phyloP scores from a whole-genome alignment of 2,888 invertebrate genomes.

The Neoscelio sp. region DNA sequence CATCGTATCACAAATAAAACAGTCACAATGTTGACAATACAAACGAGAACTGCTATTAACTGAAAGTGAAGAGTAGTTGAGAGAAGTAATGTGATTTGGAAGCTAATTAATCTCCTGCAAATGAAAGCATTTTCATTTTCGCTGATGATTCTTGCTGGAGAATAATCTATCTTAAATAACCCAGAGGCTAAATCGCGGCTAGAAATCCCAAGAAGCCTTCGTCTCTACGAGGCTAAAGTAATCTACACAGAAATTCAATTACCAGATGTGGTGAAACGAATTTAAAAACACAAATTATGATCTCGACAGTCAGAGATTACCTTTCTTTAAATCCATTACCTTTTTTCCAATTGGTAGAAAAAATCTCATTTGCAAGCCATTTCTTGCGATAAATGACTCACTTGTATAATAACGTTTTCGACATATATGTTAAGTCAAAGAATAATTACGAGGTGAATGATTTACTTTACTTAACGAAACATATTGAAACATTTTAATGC shows the following conservation, averaged over 20 bases:
- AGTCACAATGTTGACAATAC: conserved; percentile 63
- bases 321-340: conserved; percentile 55
- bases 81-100: conserved; percentile 74
- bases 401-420: no score
- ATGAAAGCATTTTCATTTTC: conserved; percentile 81
- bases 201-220: conserved; percentile 67
- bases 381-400: neutral
- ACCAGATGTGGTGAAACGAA: conserved; percentile 77
- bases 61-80: conserved; percentile 49
- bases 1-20: neutral
- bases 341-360: conserved; percentile 58
- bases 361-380: conserved; percentile 16
- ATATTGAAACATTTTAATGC: no score
- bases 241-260: conserved; percentile 81
- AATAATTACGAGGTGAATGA: no score
- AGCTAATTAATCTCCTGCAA: conserved; percentile 79
- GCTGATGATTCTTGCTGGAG: conserved; percentile 76
- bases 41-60: conserved; percentile 53
- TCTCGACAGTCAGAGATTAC: conserved; percentile 73
- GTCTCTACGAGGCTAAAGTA: conserved; percentile 77
- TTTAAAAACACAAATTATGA: conserved; percentile 81
- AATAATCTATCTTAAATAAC: conserved; percentile 83
- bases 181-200: conserved; percentile 76
- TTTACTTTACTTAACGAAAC: no score
- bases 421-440: no score